phyloP scores from a whole-genome alignment of 1,140 invertebrate genomes.

The Drosophila tropicalis region DNA sequence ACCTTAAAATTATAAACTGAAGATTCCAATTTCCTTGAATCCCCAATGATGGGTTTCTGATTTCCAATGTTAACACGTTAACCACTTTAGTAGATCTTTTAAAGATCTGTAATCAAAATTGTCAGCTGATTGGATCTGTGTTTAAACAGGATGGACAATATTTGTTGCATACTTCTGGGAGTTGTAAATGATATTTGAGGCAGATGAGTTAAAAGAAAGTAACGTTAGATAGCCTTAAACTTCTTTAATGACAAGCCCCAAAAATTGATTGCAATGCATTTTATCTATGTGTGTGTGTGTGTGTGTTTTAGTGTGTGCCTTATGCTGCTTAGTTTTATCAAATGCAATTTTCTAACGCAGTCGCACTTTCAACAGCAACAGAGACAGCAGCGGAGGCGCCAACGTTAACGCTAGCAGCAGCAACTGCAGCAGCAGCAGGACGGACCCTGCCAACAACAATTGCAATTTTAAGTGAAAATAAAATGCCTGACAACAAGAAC shows the following conservation, averaged over 20 bases:
- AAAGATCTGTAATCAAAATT: no score
- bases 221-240: background rate
- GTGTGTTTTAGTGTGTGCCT: slow-evolving; percentile 32
- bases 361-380: slow-evolving; percentile 75
- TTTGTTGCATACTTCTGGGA: slow-evolving; percentile 4
- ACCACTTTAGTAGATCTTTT: no score
- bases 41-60: no score
- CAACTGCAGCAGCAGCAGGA: slow-evolving; percentile 29
- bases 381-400: slow-evolving; percentile 25
- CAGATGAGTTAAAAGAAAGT: background rate
- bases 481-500: slow-evolving; percentile 66
- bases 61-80: no score
- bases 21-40: no score
- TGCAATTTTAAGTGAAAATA: slow-evolving; percentile 80
- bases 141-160: background rate
- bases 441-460: slow-evolving; percentile 56
- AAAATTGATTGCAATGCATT: slow-evolving; percentile 56
- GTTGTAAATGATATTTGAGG: background rate
- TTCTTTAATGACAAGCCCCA: slow-evolving; percentile 56
- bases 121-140: no score
- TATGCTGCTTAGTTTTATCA: slow-evolving; percentile 61
- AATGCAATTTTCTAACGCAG: slow-evolving; percentile 82
- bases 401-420: slow-evolving; percentile 35
- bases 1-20: no score
- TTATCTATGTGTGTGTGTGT: slow-evolving; percentile 16